Evolutionary conservation across 2,888 invertebrate species (phyloP).

Genomic region (Conchocele bisecta): DNA sequence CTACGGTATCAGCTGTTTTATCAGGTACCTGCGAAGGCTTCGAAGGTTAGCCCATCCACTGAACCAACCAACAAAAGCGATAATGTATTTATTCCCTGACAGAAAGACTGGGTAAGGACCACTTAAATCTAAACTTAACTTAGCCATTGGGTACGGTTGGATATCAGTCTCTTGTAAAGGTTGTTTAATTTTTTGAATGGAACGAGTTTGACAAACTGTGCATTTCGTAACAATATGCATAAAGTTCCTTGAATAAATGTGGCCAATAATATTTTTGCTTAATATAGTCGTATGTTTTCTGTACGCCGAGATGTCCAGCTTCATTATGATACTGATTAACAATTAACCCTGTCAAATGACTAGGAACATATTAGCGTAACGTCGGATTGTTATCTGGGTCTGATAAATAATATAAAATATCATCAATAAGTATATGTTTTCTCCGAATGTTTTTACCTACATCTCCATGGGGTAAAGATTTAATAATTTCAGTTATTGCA

Average conservation of each 20-base stretch:
- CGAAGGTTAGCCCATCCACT: constrained; percentile 22
- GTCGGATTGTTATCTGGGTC: constrained; percentile 26
- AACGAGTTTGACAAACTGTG: constrained; percentile 26
- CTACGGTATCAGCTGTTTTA: constrained; percentile 28
- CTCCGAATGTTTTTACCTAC: constrained; percentile 1
- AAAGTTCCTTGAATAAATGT: constrained; percentile 26
- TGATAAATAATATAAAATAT: constrained; percentile 44
- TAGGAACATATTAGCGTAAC: constrained; percentile 21
- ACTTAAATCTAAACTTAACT: constrained; percentile 34
- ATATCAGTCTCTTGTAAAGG: constrained; percentile 50
- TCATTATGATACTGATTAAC: constrained; percentile 34
- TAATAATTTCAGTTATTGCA: constrained; percentile 12
- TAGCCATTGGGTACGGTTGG: constrained; percentile 49
- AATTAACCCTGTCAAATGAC: too few species aligned
- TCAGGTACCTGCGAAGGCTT: constrained; percentile 30
- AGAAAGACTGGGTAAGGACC: constrained; percentile 38
- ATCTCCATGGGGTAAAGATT: constrained; percentile 10
- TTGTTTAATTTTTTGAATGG: constrained; percentile 4
- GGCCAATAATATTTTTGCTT: constrained; percentile 34
- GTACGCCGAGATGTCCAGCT: constrained; percentile 30
- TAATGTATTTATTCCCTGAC: constrained; percentile 36
- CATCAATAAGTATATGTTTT: constrained; percentile 25
- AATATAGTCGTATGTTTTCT: constrained; percentile 40
- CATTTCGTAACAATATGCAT: constrained; percentile 8
- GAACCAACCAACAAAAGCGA: constrained; percentile 20